These are phyloP conservation scores for Drosophila guanche DNA, from an alignment of 1,140 invertebrate genomes.

Conservation along the genomic window DNA sequence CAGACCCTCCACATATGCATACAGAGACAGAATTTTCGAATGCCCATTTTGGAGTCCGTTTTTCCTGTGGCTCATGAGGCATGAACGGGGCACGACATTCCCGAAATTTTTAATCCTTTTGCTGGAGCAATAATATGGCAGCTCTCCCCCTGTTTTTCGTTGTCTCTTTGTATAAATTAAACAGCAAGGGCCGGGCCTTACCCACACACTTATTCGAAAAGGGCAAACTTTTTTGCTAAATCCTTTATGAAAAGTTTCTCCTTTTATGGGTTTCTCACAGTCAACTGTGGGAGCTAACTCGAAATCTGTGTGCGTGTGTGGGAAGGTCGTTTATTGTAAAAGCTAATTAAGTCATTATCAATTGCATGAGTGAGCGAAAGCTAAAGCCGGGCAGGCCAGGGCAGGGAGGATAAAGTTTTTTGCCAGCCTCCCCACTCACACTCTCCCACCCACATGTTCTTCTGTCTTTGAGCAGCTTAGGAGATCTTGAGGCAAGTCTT, in stretches of 20 bases:
- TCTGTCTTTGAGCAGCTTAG: constrained; percentile 2
- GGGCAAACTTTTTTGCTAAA: constrained; percentile 73
- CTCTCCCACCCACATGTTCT: too few relatives aligned
- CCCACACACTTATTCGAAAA: constrained; percentile 41
- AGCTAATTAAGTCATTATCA: constrained; percentile 80
- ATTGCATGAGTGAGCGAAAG: constrained; percentile 45
- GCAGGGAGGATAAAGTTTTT: not conserved
- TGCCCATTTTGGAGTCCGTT: constrained; percentile 7
- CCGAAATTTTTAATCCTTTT: constrained; percentile 79
- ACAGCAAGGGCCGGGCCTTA: constrained; percentile 31
- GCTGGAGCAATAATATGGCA: constrained; percentile 71
- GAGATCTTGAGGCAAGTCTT: constrained; percentile 12
- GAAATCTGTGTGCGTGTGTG: constrained; percentile 3
- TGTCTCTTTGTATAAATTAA: constrained; percentile 69
- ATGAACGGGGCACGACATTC: constrained; percentile 34
- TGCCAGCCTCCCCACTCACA: not conserved
- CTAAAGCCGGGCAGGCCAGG: too few relatives aligned
- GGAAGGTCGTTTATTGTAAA: constrained; percentile 37
- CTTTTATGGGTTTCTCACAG: constrained; percentile 63
- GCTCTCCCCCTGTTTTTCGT: constrained; percentile 3
- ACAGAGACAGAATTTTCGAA: constrained; percentile 8
- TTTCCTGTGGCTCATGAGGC: constrained; percentile 26
- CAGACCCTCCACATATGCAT: constrained; percentile 24
- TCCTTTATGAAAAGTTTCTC: constrained; percentile 77
- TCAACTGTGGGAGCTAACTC: constrained; percentile 7